Percentiles rank a stretch among this genome's conserved stretches.
Conservation (phyloP, 2,797 vertebrate genomes). For the Catharus ustulatus region DNA sequence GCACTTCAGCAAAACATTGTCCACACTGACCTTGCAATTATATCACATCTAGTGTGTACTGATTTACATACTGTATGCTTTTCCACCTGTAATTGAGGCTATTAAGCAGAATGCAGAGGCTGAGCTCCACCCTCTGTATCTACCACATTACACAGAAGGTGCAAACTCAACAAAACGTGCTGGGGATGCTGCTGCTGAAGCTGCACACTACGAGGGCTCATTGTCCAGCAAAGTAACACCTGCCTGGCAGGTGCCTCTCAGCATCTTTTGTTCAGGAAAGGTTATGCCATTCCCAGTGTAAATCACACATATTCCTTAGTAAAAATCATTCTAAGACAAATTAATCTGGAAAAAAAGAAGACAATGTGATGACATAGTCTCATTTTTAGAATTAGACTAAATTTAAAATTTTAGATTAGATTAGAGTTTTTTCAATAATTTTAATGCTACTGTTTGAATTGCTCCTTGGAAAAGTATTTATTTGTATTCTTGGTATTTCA, state of each 20-base stretch:
- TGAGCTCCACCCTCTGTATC: constrained; percentile 25
- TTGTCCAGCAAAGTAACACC: background rate
- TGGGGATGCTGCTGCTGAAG: constrained; percentile 13
- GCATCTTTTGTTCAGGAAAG: background rate
- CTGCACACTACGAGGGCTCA: background rate
- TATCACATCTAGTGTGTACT: constrained; percentile 44
- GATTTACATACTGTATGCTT: constrained; percentile 65
- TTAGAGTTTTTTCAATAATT: background rate
- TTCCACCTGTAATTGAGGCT: constrained; percentile 72
- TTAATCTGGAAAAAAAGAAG: background rate
- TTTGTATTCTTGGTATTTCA: background rate
- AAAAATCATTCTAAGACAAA: background rate
- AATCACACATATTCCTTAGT: background rate
- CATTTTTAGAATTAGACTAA: background rate
- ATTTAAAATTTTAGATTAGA: background rate
- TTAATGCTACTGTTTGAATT: background rate
- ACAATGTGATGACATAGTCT: background rate
- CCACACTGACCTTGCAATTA: constrained; percentile 71
- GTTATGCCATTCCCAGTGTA: background rate
- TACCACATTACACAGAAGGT: background rate
- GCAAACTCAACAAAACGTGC: constrained; percentile 32
- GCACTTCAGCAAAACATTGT: constrained; percentile 68
- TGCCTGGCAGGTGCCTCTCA: background rate
- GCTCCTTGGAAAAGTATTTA: background rate
- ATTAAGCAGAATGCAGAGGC: constrained; percentile 52